Evolutionary conservation across 2,797 vertebrate species (phyloP).

Genomic region (Perodicticus potto): DNA sequence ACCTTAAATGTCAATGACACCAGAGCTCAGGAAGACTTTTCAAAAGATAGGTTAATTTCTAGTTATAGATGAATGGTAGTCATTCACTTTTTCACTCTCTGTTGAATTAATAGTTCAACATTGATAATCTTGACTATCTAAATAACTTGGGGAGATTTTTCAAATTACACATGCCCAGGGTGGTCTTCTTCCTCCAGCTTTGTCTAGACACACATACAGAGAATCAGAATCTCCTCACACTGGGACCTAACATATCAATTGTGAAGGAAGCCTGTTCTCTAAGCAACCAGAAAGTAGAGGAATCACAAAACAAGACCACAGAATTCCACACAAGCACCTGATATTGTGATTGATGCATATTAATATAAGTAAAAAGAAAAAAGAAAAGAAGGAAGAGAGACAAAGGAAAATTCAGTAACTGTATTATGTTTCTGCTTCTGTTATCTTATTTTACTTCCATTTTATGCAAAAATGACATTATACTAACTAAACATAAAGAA

Average conservation of each 20-base stretch:
- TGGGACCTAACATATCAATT: not conserved
- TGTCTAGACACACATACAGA: not conserved
- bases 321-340: not conserved
- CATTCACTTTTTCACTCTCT: conserved; percentile 16
- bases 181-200: not conserved
- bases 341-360: not conserved
- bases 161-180: not conserved
- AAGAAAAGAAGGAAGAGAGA: not conserved
- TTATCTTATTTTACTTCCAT: conserved; percentile 7
- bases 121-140: not conserved
- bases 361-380: not conserved
- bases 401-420: not conserved
- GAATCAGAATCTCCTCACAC: not conserved
- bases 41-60: not conserved
- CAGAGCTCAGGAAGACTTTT: not conserved
- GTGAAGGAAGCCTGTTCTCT: not conserved
- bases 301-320: not conserved
- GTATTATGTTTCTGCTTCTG: conserved; percentile 10
- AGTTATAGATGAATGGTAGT: conserved; percentile 14
- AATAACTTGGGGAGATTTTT: not conserved
- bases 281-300: not conserved
- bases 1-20: not conserved
- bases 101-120: conserved; percentile 28
- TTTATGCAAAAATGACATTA: not conserved
- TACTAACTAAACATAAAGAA: conserved; percentile 22